Conservation (phyloP, 2,113 vertebrate genomes). For the Clarias magur region DNA sequence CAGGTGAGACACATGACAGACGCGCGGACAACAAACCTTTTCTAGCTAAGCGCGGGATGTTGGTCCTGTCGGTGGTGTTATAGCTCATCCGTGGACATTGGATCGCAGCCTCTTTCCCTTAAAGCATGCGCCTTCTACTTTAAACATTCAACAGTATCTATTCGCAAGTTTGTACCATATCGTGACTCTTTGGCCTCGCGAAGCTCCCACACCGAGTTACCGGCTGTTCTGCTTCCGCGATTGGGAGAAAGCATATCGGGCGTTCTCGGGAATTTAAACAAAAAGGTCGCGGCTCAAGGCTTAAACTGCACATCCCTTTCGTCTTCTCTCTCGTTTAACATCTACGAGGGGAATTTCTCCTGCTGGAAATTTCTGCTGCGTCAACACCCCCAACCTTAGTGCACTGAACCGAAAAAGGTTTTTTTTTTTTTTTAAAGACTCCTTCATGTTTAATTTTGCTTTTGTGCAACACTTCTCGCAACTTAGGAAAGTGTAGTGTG, state of each 20-base stretch:
- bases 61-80: conserved; percentile 16
- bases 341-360: conserved; percentile 89
- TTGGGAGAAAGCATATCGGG: conserved; percentile 10
- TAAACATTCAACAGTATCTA: conserved; percentile 10
- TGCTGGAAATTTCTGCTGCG: conserved; percentile 93
- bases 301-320: conserved; percentile 62
- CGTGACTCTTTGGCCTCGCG: conserved; percentile 41
- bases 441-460: conserved; percentile 24
- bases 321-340: conserved; percentile 75
- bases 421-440: conserved; percentile 53
- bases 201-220: conserved; percentile 42
- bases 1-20: conserved; percentile 61
- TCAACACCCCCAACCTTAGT: conserved; percentile 87
- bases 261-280: conserved; percentile 63
- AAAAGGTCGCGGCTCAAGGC: conserved; percentile 63
- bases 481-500: conserved; percentile 44
- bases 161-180: conserved; percentile 58
- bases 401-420: conserved; percentile 75
- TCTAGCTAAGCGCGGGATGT: conserved; percentile 13
- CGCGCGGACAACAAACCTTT: conserved; percentile 51
- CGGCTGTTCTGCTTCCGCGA: conserved; percentile 39
- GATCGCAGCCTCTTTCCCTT: too few relatives aligned
- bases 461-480: conserved; percentile 39
- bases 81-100: background rate
- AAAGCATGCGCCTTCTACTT: background rate